Evolutionary conservation across 2,797 vertebrate genomes (phyloP), one percentile per base, ranked within the genome.

Genomic region (Sebastes steindachneri): DNA sequence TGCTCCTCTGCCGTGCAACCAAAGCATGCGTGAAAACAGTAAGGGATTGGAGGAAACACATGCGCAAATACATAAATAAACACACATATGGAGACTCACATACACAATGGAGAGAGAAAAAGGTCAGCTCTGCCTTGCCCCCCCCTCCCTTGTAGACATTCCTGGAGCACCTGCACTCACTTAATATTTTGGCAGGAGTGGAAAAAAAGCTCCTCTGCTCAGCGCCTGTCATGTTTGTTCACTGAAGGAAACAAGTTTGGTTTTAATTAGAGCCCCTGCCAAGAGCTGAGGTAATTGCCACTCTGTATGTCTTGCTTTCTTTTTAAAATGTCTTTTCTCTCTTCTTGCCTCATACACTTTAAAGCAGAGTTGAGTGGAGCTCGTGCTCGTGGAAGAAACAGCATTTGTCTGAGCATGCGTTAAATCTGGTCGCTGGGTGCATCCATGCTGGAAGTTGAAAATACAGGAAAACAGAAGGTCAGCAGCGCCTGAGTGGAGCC

Each of bases 161-260:
- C 96, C 92, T 96, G 79, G 86, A 93, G 95, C 96, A 97, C 97
- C 96, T 97, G 96, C 93, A 96, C 94, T 96, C 95, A 96, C 94
- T 97, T 96, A 96, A 95, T 92, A 93, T 95, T 94, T 94, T 94
- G 95, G 95, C 95, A 93, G 90, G 88, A 75, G 71, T 79, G 91
- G 90, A 90, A 91, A 92, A 91, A 94, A 92, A 80, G 86, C 85
- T 89, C 87, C 90, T 93, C 92, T 89, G 93, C 93, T 93, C 90
- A 90, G 89, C 48, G 93, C 89, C 94, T 96, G 95, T 96, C 95
- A 94, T 95, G 95, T 96, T 96, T 96, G 95, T 93, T 94, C 95
- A 92, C 86, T 84, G 92, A 95, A 95, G 94, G 93, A 96, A 96
- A 95, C 89, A 94, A 90, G 93, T 96, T 96, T 97, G 96, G 96